These are phyloP conservation scores for Clunio marinus DNA, from an alignment of 2,888 invertebrate genomes.

Conservation along the genomic window DNA sequence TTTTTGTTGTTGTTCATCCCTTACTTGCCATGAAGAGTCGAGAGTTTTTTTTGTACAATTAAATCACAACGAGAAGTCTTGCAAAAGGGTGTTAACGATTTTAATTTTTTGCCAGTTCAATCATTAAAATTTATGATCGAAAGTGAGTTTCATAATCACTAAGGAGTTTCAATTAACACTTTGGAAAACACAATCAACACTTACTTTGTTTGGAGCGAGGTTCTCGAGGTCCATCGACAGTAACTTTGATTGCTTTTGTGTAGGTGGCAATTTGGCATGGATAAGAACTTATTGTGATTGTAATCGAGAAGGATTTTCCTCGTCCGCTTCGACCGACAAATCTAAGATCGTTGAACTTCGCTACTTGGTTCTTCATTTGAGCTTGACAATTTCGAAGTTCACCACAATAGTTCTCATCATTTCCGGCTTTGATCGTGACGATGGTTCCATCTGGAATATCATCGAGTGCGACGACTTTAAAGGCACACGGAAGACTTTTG, in stretches of 20 bases:
- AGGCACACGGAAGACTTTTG: constrained; percentile 93
- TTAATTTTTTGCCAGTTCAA: background rate
- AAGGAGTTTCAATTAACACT: background rate
- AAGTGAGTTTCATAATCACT: no score
- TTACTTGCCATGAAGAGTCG: background rate
- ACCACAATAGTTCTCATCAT: constrained; percentile 96
- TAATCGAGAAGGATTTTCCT: constrained; percentile 92
- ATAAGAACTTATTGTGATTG: constrained; percentile 83
- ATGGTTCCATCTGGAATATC: constrained; percentile 92
- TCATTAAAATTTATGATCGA: no score
- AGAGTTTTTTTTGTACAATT: background rate
- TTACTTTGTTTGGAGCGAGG: constrained; percentile 95
- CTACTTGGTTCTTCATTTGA: constrained; percentile 95
- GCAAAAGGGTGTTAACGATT: constrained; percentile 12
- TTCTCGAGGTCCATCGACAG: constrained; percentile 97
- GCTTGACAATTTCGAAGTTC: constrained; percentile 91
- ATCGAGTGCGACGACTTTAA: constrained; percentile 91
- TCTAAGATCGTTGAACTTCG: constrained; percentile 96
- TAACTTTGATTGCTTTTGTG: constrained; percentile 96
- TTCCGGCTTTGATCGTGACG: constrained; percentile 91
- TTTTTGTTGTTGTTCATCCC: background rate
- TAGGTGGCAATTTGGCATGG: constrained; percentile 87
- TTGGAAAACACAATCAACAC: no score
- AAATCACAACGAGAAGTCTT: background rate
- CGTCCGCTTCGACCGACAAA: constrained; percentile 97